Conservation (phyloP, 2,888 invertebrate genomes). For the Pollenia angustigena region DNA sequence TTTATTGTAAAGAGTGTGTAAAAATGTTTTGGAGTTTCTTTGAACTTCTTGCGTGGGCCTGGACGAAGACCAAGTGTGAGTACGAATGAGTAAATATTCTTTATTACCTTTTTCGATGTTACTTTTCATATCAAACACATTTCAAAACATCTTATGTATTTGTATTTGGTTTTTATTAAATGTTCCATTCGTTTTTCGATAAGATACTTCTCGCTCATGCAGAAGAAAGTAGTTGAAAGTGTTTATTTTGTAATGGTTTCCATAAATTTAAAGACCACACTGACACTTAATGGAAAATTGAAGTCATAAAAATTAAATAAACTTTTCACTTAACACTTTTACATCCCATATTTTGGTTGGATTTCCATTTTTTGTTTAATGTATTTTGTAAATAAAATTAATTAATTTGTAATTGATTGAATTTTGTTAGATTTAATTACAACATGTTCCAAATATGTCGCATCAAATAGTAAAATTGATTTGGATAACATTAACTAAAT, state of each 20-base stretch:
- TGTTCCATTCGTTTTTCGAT: conserved; percentile 19
- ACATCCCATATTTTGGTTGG: neutral
- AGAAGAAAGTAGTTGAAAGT: conserved; percentile 21
- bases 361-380: conserved; percentile 22
- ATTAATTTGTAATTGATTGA: conserved; percentile 25
- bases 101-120: conserved; percentile 35
- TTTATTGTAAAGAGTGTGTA: neutral
- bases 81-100: neutral
- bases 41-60: conserved; percentile 29
- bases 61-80: neutral
- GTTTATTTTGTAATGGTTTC: conserved; percentile 13
- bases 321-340: conserved; percentile 21
- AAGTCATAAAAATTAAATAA: conserved; percentile 28
- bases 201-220: neutral
- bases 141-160: conserved; percentile 46
- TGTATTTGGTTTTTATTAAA: neutral
- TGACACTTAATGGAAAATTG: conserved; percentile 20
- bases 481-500: neutral
- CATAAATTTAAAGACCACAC: conserved; percentile 42
- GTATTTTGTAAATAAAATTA: conserved; percentile 34
- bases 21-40: conserved; percentile 11
- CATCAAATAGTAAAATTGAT: neutral
- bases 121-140: conserved; percentile 28
- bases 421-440: neutral
- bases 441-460: too few species aligned